Percentiles rank a stretch among this genome's conserved stretches.
Evolutionary conservation across 2,113 vertebrate species (phyloP).

Genomic region (Chloebia gouldiae): DNA sequence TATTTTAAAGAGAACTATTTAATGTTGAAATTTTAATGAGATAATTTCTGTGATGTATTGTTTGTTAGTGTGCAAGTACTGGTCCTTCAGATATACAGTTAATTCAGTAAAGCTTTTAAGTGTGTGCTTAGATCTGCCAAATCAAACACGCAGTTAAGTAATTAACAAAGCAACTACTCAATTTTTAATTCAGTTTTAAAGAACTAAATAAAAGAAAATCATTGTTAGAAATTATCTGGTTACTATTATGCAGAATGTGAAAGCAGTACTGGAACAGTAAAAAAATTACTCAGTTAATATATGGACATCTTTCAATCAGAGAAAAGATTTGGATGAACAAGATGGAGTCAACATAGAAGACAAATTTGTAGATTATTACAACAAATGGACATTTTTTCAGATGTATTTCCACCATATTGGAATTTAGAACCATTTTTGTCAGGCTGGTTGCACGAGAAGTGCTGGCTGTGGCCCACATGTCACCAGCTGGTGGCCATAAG

Average conservation of each 20-base stretch:
- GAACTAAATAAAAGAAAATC: background rate
- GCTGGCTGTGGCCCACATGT: background rate
- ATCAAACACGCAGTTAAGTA: slow-evolving; percentile 9
- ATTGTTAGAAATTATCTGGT: background rate
- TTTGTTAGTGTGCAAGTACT: slow-evolving; percentile 26
- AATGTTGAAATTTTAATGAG: slow-evolving; percentile 50
- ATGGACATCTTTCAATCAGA: background rate
- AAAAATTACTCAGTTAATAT: background rate
- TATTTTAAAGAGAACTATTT: slow-evolving; percentile 45
- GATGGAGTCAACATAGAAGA: background rate
- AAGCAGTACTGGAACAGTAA: background rate
- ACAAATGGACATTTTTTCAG: background rate
- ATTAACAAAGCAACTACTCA: background rate
- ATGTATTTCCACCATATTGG: background rate
- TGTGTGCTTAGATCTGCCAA: background rate
- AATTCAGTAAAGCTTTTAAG: background rate
- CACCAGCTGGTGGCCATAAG: background rate
- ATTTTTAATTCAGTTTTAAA: background rate
- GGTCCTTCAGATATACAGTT: background rate
- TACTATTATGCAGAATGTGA: background rate
- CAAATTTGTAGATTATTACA: slow-evolving; percentile 5
- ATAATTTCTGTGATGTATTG: slow-evolving; percentile 12
- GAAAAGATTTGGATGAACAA: background rate
- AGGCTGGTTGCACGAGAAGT: background rate
- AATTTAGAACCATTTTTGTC: background rate